A percentile compares a stretch with the other conserved stretches of the same genome.
phyloP scores from a whole-genome alignment of 2,113 vertebrate species.

The Candoia aspera region DNA sequence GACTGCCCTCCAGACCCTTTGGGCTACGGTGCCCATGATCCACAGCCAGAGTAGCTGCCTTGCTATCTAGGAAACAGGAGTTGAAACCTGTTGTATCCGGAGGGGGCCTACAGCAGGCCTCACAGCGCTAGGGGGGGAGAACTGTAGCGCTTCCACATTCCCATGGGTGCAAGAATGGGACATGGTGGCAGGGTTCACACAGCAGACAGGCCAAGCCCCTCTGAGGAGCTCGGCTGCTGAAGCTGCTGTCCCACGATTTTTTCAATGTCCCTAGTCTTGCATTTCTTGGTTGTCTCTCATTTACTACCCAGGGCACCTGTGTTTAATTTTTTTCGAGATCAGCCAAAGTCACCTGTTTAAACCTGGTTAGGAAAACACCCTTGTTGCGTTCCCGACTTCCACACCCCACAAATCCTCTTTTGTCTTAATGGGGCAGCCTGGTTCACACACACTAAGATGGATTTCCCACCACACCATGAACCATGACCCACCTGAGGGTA shows the following conservation, averaged over 20 bases:
- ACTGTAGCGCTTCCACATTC: not conserved
- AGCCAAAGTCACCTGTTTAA: not conserved
- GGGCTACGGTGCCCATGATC: not conserved
- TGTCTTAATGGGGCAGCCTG: too few relatives aligned
- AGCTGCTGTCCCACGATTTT: not conserved
- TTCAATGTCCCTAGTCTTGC: not conserved
- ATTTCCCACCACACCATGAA: too few relatives aligned
- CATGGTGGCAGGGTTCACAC: not conserved
- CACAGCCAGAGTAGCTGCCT: not conserved
- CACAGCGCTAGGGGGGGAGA: not conserved
- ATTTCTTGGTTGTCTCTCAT: not conserved
- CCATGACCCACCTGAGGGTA: too few relatives aligned
- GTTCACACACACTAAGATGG: not conserved
- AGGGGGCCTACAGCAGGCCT: not conserved
- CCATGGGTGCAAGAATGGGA: not conserved
- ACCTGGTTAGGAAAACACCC: not conserved
- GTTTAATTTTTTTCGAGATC: not conserved
- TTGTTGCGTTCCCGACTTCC: too few relatives aligned
- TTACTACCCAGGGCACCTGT: not conserved
- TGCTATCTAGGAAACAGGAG: not conserved
- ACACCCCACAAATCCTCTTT: too few relatives aligned
- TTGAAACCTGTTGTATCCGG: not conserved
- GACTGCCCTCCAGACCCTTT: not conserved
- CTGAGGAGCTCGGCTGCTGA: not conserved
- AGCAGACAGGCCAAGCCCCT: too few relatives aligned